A percentile compares a stretch with the other conserved stretches of the same genome.
Conservation (phyloP, 2,888 invertebrate species). For the Cephalotes varians region DNA sequence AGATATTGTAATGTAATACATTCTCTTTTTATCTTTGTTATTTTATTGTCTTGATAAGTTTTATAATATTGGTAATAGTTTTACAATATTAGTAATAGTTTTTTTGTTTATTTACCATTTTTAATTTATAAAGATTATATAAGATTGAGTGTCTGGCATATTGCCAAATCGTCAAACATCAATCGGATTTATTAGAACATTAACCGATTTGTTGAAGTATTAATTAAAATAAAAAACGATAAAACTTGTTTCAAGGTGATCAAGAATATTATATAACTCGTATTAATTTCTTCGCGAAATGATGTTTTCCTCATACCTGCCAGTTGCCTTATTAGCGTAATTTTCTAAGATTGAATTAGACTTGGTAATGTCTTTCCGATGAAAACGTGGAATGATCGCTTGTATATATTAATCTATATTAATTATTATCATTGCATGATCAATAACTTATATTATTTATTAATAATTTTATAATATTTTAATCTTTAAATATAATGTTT, state of each 20-base stretch:
- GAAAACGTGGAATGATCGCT: not conserved
- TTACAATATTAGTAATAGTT: not conserved
- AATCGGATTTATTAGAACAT: not conserved
- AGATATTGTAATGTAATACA: not conserved
- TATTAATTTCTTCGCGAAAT: constrained; percentile 42
- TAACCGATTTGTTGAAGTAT: not conserved
- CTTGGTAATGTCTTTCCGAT: not conserved
- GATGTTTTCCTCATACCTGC: constrained; percentile 48
- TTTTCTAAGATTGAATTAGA: constrained; percentile 16
- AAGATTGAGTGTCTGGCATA: not conserved
- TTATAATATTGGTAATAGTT: not conserved
- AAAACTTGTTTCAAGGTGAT: not conserved
- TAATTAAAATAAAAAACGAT: constrained; percentile 1
- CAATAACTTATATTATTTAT: not conserved
- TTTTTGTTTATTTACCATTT: not conserved
- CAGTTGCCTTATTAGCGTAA: constrained; percentile 29
- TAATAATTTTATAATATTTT: not conserved
- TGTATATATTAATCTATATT: not conserved
- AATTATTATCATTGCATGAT: not conserved
- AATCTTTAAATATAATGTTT: not conserved
- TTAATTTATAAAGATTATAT: not conserved
- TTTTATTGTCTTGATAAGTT: constrained; percentile 16
- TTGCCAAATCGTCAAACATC: not conserved
- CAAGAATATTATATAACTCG: constrained; percentile 17
- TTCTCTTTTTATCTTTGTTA: not conserved